These are phyloP conservation scores for Cynaeus angustus DNA, from an alignment of 2,888 invertebrate species.

Conservation along the genomic window DNA sequence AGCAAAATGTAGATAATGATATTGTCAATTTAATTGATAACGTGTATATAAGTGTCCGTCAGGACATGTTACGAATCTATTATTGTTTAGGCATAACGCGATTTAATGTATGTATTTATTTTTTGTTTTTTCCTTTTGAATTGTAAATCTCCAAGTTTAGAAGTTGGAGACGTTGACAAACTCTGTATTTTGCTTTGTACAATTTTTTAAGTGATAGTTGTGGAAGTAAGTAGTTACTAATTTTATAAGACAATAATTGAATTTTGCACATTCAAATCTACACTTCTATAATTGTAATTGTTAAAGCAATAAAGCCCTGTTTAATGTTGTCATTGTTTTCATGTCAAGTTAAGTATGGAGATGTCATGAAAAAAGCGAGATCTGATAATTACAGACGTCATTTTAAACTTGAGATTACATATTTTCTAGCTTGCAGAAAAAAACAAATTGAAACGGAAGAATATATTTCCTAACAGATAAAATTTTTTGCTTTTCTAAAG, in stretches of 20 bases:
- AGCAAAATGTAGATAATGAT: slow-evolving; percentile 46
- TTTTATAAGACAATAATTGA: slow-evolving; percentile 41
- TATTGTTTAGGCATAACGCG: slow-evolving; percentile 16
- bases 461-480: too few species aligned
- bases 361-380: too few species aligned
- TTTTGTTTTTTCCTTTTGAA: slow-evolving; percentile 13
- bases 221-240: slow-evolving; percentile 11
- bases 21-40: slow-evolving; percentile 52
- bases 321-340: slow-evolving; percentile 25
- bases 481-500: too few species aligned
- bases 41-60: slow-evolving; percentile 30
- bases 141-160: slow-evolving; percentile 1
- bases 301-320: slow-evolving; percentile 44
- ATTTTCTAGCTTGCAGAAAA: too few species aligned
- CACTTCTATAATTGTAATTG: slow-evolving; percentile 38
- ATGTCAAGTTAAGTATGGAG: too few species aligned
- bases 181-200: slow-evolving; percentile 11
- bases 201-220: slow-evolving; percentile 12
- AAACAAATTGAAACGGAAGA: too few species aligned
- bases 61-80: slow-evolving; percentile 30
- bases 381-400: too few species aligned
- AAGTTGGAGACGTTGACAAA: slow-evolving; percentile 4
- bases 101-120: slow-evolving; percentile 38
- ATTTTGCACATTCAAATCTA: slow-evolving; percentile 32
- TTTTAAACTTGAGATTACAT: too few species aligned